These are phyloP conservation scores for Lepilemur ruficaudatus DNA, from an alignment of 2,797 vertebrate genomes.

Conservation along the genomic window DNA sequence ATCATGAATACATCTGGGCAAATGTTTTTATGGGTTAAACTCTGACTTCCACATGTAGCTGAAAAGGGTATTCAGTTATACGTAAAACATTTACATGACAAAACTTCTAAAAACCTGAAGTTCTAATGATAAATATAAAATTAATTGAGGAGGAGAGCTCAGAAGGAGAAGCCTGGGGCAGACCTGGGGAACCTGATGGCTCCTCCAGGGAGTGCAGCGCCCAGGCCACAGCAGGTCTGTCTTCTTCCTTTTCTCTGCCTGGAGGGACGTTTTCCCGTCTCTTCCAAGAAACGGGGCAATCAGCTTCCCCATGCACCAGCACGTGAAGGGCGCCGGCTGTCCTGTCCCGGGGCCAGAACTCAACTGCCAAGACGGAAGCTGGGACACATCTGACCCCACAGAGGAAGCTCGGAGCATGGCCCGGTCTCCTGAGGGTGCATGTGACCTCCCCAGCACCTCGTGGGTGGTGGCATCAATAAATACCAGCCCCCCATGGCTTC, in stretches of 20 bases:
- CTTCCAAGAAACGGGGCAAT: background rate
- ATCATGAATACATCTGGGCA: rapidly evolving
- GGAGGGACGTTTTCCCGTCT: background rate
- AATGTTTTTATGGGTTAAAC: rapidly evolving
- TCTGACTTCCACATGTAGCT: background rate
- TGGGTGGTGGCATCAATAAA: rapidly evolving
- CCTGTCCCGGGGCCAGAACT: too few relatives aligned
- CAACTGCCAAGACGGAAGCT: background rate
- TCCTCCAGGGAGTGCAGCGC: too few relatives aligned
- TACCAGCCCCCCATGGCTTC: rapidly evolving
- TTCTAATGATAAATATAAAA: background rate
- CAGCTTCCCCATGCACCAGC: rapidly evolving
- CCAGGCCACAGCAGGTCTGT: rapidly evolving
- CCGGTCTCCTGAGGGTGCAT: rapidly evolving
- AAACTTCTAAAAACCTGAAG: background rate
- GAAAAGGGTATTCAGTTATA: rapidly evolving
- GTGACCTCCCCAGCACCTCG: rapidly evolving
- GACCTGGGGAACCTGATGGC: rapidly evolving
- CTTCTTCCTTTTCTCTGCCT: background rate
- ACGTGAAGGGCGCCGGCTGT: rapidly evolving
- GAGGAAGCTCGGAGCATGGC: rapidly evolving
- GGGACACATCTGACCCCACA: rapidly evolving
- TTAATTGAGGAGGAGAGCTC: too few relatives aligned
- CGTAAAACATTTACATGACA: rapidly evolving
- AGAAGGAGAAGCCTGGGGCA: too few relatives aligned